Evolutionary conservation across 2,113 vertebrate species (phyloP).

Genomic region (Oxyura jamaicensis): DNA sequence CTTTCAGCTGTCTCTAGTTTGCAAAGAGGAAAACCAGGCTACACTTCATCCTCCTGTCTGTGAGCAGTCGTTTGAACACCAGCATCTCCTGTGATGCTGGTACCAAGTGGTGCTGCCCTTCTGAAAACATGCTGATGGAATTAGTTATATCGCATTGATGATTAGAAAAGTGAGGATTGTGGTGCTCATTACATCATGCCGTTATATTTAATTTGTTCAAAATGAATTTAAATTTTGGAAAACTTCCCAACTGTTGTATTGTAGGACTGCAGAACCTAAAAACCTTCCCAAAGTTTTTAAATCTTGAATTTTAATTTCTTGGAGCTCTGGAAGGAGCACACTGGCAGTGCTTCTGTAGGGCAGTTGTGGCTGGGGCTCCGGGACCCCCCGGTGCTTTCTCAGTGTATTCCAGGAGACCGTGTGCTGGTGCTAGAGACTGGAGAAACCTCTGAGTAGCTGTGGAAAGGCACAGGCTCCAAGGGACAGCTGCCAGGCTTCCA

Average conservation of each 20-base stretch:
- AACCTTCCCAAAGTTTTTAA: not conserved
- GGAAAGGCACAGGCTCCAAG: no score
- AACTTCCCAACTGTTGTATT: not conserved
- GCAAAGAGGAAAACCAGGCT: not conserved
- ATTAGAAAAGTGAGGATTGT: not conserved
- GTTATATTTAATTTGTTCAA: not conserved
- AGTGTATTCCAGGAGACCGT: no score
- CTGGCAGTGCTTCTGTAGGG: no score
- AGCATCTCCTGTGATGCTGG: not conserved
- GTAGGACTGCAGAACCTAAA: not conserved
- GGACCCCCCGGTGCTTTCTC: no score
- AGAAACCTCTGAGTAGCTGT: no score
- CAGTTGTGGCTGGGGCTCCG: no score
- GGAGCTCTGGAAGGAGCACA: not conserved
- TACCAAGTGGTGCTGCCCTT: not conserved
- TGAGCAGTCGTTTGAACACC: not conserved
- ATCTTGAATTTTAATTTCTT: not conserved
- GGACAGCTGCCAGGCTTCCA: no score
- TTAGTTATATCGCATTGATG: not conserved
- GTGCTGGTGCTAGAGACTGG: no score
- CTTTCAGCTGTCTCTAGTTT: not conserved
- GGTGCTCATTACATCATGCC: not conserved
- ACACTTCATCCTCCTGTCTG: rapidly evolving
- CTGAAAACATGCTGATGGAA: not conserved
- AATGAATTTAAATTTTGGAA: not conserved